Evolutionary conservation across 2,113 vertebrate species (phyloP).

Genomic region (Dicaeum eximium): DNA sequence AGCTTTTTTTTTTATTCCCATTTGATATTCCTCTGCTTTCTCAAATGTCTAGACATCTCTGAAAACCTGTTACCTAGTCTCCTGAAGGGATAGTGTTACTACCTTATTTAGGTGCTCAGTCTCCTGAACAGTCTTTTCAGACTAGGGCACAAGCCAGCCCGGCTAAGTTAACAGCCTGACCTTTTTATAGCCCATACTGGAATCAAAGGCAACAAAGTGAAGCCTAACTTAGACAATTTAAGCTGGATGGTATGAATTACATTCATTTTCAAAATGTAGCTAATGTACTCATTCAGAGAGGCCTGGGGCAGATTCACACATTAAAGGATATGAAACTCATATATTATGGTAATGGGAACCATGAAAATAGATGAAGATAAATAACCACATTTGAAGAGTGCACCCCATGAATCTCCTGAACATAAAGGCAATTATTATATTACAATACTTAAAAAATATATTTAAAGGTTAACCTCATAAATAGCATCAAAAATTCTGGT

Average conservation of each 20-base stretch:
- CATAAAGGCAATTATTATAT: not conserved
- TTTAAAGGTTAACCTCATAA: not conserved
- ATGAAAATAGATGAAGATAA: constrained; percentile 34
- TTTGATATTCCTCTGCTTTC: constrained; percentile 41
- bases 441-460: not conserved
- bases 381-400: not conserved
- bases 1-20: not conserved
- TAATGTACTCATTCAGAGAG: not conserved
- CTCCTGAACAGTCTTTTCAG: not conserved
- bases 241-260: not conserved
- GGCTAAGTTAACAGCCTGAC: not conserved
- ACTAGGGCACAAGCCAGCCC: not conserved
- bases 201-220: not conserved
- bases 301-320: constrained; percentile 20
- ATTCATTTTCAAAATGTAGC: constrained; percentile 20
- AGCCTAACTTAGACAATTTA: constrained; percentile 1
- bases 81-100: not conserved
- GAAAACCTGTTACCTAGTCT: constrained; percentile 35
- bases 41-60: constrained; percentile 21
- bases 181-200: not conserved
- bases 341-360: constrained; percentile 29
- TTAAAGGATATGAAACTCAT: not conserved
- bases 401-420: not conserved
- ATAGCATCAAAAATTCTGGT: not conserved
- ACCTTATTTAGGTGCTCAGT: not conserved